Conservation (phyloP, 2,113 vertebrate species). For the Menidia beryllina region DNA sequence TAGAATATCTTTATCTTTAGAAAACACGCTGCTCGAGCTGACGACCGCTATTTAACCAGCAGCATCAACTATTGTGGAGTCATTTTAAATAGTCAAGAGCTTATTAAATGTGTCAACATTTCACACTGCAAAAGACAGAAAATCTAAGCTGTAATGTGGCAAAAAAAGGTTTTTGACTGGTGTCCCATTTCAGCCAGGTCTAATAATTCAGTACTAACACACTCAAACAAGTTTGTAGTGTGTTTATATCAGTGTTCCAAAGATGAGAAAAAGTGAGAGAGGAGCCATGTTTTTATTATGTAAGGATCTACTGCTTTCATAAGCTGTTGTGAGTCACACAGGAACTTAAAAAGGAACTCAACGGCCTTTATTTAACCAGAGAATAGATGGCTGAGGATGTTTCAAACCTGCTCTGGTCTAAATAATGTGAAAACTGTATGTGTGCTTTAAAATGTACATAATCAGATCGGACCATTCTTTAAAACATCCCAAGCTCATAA, state of each 20-base stretch:
- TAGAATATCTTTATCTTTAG: conserved; percentile 34
- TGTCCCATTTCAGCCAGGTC: neutral
- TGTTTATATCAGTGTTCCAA: too few relatives aligned
- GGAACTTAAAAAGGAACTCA: too few relatives aligned
- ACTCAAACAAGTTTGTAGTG: neutral
- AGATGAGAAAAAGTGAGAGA: neutral
- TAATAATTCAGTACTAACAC: conserved; percentile 1
- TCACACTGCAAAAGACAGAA: conserved; percentile 47
- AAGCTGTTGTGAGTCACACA: conserved; percentile 6
- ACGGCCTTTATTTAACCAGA: too few relatives aligned
- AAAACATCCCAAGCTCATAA: neutral
- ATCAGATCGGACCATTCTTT: neutral
- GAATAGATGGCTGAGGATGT: too few relatives aligned
- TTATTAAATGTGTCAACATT: neutral
- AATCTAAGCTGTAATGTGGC: conserved; percentile 39
- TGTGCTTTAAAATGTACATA: neutral
- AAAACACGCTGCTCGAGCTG: neutral
- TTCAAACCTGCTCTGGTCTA: too few relatives aligned
- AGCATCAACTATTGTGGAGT: neutral
- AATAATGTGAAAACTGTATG: neutral
- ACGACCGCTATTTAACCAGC: conserved; percentile 1
- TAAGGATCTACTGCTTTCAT: conserved; percentile 1
- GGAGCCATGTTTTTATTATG: neutral
- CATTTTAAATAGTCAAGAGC: neutral
- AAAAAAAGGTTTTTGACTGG: neutral